A percentile compares a stretch with the other conserved stretches of the same genome.
These are phyloP conservation scores for Copidosoma aretas DNA, from an alignment of 2,888 invertebrate species.

Conservation along the genomic window DNA sequence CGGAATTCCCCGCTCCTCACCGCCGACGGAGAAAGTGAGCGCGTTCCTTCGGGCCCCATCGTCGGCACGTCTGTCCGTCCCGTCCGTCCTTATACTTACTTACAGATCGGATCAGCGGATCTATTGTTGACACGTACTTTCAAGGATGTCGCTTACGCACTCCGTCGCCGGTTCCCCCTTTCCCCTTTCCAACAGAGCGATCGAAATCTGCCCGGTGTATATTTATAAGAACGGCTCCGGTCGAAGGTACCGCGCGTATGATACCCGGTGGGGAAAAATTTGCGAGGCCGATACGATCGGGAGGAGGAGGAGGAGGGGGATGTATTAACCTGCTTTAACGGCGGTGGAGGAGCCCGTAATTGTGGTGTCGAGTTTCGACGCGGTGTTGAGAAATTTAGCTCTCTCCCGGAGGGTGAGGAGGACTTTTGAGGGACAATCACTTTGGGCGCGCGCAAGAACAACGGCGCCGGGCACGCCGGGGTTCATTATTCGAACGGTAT, in stretches of 20 bases:
- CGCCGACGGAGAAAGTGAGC: constrained; percentile 20
- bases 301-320: background rate
- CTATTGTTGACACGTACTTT: constrained; percentile 34
- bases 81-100: no score
- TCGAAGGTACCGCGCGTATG: no score
- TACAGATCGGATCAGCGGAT: background rate
- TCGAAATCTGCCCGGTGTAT: constrained; percentile 10
- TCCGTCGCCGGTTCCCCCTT: background rate
- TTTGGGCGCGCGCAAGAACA: background rate
- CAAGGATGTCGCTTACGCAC: constrained; percentile 30
- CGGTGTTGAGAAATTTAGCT: background rate
- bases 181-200: background rate
- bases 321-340: constrained; percentile 32
- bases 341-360: background rate
- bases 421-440: background rate
- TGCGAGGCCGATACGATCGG: constrained; percentile 21
- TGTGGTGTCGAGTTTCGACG: background rate
- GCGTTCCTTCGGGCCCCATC: constrained; percentile 13
- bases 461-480: no score
- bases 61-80: no score
- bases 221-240: background rate
- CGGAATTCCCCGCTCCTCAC: constrained; percentile 25
- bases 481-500: no score
- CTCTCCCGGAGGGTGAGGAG: background rate
- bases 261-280: background rate